Percentiles rank a stretch among this genome's conserved stretches.
Conservation (phyloP, 2,888 invertebrate genomes). For the Erynnis tages region DNA sequence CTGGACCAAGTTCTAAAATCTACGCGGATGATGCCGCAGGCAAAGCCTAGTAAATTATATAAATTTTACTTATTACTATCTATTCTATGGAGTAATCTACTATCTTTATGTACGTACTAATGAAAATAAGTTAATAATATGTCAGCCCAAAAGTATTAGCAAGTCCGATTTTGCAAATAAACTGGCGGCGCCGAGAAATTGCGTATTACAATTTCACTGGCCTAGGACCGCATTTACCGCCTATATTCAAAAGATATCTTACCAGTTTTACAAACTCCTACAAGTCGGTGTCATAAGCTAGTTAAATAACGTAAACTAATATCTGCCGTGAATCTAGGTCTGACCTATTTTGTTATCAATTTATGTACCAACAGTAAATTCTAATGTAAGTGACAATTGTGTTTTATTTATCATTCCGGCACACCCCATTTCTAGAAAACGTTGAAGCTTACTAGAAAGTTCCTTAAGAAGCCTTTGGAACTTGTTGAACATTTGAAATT, state of each 20-base stretch:
- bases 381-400: constrained; percentile 21
- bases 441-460: constrained; percentile 8
- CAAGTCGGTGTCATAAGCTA: constrained; percentile 42
- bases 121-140: too few relatives aligned
- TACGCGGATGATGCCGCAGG: too few relatives aligned
- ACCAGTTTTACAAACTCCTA: constrained; percentile 38
- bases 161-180: constrained; percentile 6
- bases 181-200: constrained; percentile 23
- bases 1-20: too few relatives aligned
- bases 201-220: constrained; percentile 33
- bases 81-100: too few relatives aligned
- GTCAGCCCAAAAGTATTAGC: constrained; percentile 7
- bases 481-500: too few relatives aligned
- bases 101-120: too few relatives aligned
- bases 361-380: constrained; percentile 22
- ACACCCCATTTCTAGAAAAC: constrained; percentile 7
- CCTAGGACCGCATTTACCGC: constrained; percentile 41
- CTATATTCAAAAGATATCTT: constrained; percentile 46
- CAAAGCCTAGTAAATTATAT: too few relatives aligned
- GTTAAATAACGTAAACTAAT: constrained; percentile 33
- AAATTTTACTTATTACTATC: too few relatives aligned
- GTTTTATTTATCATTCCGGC: constrained; percentile 9
- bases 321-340: constrained; percentile 29
- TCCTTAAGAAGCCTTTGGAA: too few relatives aligned
- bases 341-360: constrained; percentile 26